A percentile compares a stretch with the other conserved stretches of the same genome.
These are phyloP conservation scores for Tiaroga cobitis DNA, from an alignment of 2,797 vertebrate genomes.

Conservation along the genomic window DNA sequence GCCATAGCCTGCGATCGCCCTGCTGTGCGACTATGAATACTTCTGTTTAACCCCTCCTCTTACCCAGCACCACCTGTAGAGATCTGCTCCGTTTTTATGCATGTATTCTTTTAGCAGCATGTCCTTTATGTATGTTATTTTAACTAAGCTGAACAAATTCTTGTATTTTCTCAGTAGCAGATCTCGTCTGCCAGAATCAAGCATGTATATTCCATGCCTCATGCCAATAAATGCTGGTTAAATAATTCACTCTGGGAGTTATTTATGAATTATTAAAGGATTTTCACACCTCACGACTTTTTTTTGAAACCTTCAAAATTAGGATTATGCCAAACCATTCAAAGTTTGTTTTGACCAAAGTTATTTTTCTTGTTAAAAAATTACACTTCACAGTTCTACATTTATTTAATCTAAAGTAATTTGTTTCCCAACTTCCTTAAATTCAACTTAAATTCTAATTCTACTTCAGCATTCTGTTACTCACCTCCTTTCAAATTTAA, in stretches of 20 bases:
- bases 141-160: too few species aligned
- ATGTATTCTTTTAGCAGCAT: too few species aligned
- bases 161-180: too few species aligned
- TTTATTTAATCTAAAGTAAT: not conserved
- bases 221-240: not conserved
- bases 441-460: not conserved
- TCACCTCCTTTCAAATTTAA: not conserved
- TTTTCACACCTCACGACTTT: not conserved
- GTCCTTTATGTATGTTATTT: too few species aligned
- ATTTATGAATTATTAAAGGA: not conserved
- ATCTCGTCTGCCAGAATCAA: not conserved
- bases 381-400: not conserved
- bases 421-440: not conserved
- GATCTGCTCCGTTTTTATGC: too few species aligned
- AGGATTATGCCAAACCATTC: not conserved
- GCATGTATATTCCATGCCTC: not conserved
- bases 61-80: too few species aligned
- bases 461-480: not conserved
- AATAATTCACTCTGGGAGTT: not conserved
- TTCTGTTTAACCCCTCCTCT: too few species aligned
- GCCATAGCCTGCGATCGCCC: too few species aligned
- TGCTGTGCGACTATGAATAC: too few species aligned
- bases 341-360: not conserved
- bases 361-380: not conserved
- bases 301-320: not conserved